phyloP scores from a whole-genome alignment of 2,797 vertebrate species.

The Anguilla anguilla region DNA sequence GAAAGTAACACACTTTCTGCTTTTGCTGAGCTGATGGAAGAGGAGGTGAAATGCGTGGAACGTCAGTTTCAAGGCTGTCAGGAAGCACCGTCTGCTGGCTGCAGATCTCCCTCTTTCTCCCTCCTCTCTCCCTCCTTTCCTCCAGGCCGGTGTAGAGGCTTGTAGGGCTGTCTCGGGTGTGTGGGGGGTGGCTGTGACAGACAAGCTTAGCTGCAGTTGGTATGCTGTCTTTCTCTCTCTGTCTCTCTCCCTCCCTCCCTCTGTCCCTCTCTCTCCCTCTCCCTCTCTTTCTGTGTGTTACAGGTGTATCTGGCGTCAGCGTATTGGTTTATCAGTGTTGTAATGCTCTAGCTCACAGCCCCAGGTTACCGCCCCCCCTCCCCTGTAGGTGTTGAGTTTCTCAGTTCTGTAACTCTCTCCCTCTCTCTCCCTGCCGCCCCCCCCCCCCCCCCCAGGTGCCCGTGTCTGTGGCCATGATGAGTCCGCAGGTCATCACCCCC shows the following conservation, averaged over 20 bases:
- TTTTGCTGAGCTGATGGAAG: too few species aligned
- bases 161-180: not conserved
- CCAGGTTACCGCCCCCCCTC: not conserved
- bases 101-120: too few species aligned
- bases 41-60: too few species aligned
- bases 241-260: not conserved
- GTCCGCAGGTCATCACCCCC: constrained; percentile 99
- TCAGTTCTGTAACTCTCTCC: constrained; percentile 14
- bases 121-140: not conserved
- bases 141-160: too few species aligned
- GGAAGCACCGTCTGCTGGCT: too few species aligned
- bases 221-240: not conserved
- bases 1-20: not conserved
- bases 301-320: not conserved
- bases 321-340: not conserved
- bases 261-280: constrained; percentile 13
- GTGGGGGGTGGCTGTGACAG: not conserved
- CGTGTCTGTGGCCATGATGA: constrained; percentile 99
- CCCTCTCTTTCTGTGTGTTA: not conserved
- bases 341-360: not conserved
- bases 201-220: not conserved
- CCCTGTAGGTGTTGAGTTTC: not conserved
- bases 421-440: not conserved
- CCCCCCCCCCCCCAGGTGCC: constrained; percentile 80
- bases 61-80: too few species aligned